Conservation (phyloP, 2,888 invertebrate genomes). For the Junonia oenone region DNA sequence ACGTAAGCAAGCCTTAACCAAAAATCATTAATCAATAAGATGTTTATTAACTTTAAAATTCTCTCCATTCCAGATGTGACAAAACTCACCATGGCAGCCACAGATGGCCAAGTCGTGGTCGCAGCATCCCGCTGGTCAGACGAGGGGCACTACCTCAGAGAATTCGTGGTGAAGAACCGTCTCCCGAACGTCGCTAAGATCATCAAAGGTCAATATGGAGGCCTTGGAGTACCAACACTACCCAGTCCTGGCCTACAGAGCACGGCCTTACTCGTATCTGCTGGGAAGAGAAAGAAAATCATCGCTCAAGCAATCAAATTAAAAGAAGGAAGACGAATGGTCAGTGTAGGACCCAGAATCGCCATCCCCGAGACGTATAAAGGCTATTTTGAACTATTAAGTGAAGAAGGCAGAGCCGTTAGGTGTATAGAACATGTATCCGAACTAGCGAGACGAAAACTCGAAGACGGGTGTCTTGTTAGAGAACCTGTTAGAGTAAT, state of each 20-base stretch:
- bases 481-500: slow-evolving; percentile 88
- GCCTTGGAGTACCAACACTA: slow-evolving; percentile 92
- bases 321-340: slow-evolving; percentile 91
- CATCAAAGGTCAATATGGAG: slow-evolving; percentile 95
- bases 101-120: slow-evolving; percentile 93
- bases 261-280: slow-evolving; percentile 91
- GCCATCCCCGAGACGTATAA: slow-evolving; percentile 94
- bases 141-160: slow-evolving; percentile 85
- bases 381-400: slow-evolving; percentile 95
- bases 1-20: too few species aligned
- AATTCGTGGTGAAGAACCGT: slow-evolving; percentile 86
- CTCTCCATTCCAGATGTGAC: slow-evolving; percentile 77
- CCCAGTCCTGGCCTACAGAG: slow-evolving; percentile 92
- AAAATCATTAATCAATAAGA: too few species aligned
- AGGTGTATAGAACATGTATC: slow-evolving; percentile 92
- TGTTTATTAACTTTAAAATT: slow-evolving; percentile 13
- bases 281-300: slow-evolving; percentile 91
- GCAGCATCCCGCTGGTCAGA: slow-evolving; percentile 89
- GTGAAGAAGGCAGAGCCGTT: slow-evolving; percentile 95
- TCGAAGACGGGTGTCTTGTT: slow-evolving; percentile 87
- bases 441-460: slow-evolving; percentile 87
- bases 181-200: slow-evolving; percentile 93
- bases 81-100: slow-evolving; percentile 86
- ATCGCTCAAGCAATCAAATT: slow-evolving; percentile 94
- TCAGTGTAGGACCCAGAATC: slow-evolving; percentile 89